A percentile compares a stretch with the other conserved stretches of the same genome.
Conservation (phyloP, 2,797 vertebrate genomes). For the Falco rusticolus region DNA sequence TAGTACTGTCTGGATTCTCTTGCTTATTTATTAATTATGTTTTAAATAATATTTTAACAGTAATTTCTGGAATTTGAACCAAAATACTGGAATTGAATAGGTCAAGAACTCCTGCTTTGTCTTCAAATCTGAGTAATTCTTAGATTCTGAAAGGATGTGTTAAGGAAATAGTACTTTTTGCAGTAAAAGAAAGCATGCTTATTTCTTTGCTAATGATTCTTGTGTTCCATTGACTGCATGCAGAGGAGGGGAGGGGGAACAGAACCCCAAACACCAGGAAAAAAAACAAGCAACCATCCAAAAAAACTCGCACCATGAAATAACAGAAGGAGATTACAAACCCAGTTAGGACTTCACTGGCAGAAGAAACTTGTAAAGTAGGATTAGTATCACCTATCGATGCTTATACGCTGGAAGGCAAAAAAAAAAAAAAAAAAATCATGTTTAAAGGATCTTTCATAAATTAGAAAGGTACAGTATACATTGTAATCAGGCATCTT, state of each 20-base stretch:
- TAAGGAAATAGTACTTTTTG: neutral
- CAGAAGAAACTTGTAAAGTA: neutral
- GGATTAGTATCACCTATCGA: neutral
- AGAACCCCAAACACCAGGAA: neutral
- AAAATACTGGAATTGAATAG: neutral
- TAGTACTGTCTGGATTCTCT: neutral
- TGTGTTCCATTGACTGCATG: neutral
- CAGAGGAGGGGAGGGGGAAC: neutral
- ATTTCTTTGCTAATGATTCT: neutral
- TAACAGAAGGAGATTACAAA: neutral
- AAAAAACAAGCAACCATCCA: rapidly evolving
- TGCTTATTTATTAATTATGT: neutral
- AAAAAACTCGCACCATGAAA: neutral
- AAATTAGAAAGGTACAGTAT: neutral
- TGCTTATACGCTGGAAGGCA: neutral
- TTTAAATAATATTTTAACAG: neutral
- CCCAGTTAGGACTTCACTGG: neutral
- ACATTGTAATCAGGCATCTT: slow-evolving; percentile 19
- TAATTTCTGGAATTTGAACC: neutral
- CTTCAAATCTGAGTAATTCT: neutral
- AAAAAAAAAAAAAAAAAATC: neutral
- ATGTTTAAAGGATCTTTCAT: neutral
- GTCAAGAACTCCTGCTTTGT: neutral
- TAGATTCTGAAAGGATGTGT: neutral
- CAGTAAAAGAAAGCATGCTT: neutral